A percentile compares a stretch with the other conserved stretches of the same genome.
Evolutionary conservation across 2,888 invertebrate species (phyloP).

Genomic region (Archips xylosteana): DNA sequence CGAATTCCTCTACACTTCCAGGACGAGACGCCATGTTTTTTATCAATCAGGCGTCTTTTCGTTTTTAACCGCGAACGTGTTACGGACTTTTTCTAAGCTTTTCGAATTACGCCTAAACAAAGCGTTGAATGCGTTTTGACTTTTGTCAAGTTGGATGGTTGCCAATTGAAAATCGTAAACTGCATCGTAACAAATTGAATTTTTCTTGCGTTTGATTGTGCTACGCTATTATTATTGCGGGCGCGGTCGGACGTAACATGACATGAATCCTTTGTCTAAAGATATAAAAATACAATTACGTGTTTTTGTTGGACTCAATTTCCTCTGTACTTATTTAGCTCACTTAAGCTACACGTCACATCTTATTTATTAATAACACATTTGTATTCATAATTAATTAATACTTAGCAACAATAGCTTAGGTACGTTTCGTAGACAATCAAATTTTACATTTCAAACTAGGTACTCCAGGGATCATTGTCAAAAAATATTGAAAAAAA

Average conservation of each 20-base stretch:
- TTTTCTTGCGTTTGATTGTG: background rate
- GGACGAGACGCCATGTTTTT: conserved; percentile 74
- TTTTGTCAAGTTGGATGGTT: background rate
- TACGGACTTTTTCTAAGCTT: background rate
- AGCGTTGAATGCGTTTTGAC: background rate
- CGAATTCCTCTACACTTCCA: conserved; percentile 70
- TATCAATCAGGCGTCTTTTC: conserved; percentile 65
- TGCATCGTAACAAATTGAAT: background rate
- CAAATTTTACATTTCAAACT: background rate
- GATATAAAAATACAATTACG: background rate
- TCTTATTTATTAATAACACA: background rate
- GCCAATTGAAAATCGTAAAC: background rate
- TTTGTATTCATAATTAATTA: too few species aligned
- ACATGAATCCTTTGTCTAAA: background rate
- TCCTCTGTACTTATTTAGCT: background rate
- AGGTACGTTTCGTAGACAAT: background rate
- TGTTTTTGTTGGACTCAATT: background rate
- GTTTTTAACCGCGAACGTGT: conserved; percentile 32
- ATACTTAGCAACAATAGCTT: background rate
- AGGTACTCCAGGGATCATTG: too few species aligned
- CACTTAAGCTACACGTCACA: background rate
- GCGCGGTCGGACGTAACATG: background rate
- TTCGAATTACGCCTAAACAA: background rate
- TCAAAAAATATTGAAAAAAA: too few species aligned
- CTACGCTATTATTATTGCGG: background rate